Evolutionary conservation across 1,140 invertebrate species (phyloP), one percentile per base, ranked within the genome.

Genomic region (Plectrocnemia conspersa): DNA sequence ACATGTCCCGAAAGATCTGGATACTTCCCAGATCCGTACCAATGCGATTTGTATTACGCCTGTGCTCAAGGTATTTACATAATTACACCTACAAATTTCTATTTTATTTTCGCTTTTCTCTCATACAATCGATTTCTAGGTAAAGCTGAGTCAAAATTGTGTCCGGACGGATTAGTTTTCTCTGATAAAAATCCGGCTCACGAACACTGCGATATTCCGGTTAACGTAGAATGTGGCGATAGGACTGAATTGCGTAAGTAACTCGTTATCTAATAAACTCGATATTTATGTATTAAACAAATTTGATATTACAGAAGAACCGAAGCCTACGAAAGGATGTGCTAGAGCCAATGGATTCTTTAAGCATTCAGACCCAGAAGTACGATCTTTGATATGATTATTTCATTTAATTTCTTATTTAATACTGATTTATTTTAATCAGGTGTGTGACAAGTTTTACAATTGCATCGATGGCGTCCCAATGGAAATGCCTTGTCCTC

Each of bases 41-140:
- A 91, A 67, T 91, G 89, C 68, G 89, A 92, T 71, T 78, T 88
- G 27, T 91, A 89, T 68, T 89, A 88, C 66, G 78, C 79, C 62
- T 91, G 88, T 71, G 70, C 75, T 42, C 80, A 85, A 67, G 81
- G 81, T 63, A 68, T 80, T 29, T 36, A 50, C 13, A n/a, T n/a
- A n/a, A n/a, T n/a, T n/a, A n/a, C n/a, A n/a, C n/a, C n/a, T n/a
- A n/a, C n/a, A n/a, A n/a, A n/a, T n/a, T 32, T 32, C 29, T 32
- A n/a, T n/a, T n/a, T n/a, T n/a, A n/a, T n/a, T n/a, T n/a, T n/a
- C n/a, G n/a, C n/a, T n/a, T n/a, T n/a, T n/a, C n/a, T n/a, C n/a
- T n/a, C n/a, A n/a, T n/a, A n/a, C n/a, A n/a, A n/a, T 18, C 23
- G 18, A 38, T 25, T 58, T 62, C 33, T 53, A 75, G 73, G 75